Evolutionary conservation across 1,140 invertebrate genomes (phyloP).

Genomic region (Diorhabda carinulata): DNA sequence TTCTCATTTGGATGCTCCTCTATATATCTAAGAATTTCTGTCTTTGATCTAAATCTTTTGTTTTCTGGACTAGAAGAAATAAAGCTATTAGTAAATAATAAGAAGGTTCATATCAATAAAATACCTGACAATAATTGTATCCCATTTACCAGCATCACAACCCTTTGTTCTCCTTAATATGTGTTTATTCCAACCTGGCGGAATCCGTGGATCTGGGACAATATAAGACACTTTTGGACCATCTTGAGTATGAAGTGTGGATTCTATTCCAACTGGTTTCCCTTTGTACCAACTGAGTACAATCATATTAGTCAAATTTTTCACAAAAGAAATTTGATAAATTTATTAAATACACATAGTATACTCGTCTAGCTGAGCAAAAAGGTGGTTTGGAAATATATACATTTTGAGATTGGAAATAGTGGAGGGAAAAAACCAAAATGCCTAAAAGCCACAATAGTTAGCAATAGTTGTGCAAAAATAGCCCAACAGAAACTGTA

Average conservation of each 20-base stretch:
- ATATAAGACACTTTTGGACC: conserved; percentile 58
- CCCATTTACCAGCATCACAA: conserved; percentile 73
- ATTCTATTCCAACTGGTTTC: conserved; percentile 56
- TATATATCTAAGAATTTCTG: conserved; percentile 57
- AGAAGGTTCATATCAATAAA: not conserved
- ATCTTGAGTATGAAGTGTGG: conserved; percentile 48
- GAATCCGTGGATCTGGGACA: conserved; percentile 68
- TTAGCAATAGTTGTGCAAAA: too few species aligned
- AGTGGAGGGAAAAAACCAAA: too few species aligned
- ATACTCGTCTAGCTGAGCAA: too few species aligned
- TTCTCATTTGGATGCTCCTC: conserved; percentile 50
- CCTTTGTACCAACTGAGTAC: conserved; percentile 56
- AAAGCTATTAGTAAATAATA: conserved; percentile 1
- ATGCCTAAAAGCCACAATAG: too few species aligned
- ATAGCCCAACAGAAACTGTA: too few species aligned
- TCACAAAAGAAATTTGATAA: too few species aligned
- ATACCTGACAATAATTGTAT: conserved; percentile 68
- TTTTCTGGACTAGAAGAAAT: conserved; percentile 55
- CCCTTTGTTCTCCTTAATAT: conserved; percentile 65
- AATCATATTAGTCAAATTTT: too few species aligned
- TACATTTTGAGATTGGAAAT: too few species aligned
- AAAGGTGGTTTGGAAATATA: too few species aligned
- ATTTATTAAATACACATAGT: too few species aligned
- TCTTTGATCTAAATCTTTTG: conserved; percentile 57
- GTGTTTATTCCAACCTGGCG: conserved; percentile 71